Evolutionary conservation across 2,797 vertebrate genomes (phyloP), one percentile per base, ranked within the genome.

Genomic region (Malurus leucopterus): DNA sequence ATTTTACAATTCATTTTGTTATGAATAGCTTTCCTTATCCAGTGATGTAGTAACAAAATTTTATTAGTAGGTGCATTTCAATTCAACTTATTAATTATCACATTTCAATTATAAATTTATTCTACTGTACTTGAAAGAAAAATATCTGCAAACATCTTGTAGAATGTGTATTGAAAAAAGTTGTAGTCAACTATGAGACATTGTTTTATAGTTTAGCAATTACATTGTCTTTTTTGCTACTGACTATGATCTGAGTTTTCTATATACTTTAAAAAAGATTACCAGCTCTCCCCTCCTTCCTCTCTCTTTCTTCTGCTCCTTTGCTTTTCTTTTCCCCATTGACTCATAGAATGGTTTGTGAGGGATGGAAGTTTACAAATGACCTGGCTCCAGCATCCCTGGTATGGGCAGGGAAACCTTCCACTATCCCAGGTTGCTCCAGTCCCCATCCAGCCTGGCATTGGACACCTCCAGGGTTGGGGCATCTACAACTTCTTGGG

Each of bases 231-330:
- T 47, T 80, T 88, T 87, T 71, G 7, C 12, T 63, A 17, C 30
- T 47, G 57, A 21, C 5, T 46, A 5, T 26, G 34, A 15, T 53
- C 8, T 43, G 21, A 21, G 23, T 36, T 53, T 81, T 40, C 5
- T 36, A 0, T 30, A 0, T 65, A 55, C 67, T 76, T 27, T 65
- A 27, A 32, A 67, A 36, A 15, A 32, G 4, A 23, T 68, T 34
- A 1, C 9, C 6, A 46, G 4, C 15, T 32, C 3, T 5, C 9
- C 4, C 6, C 24, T 41, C 11, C 18, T 44, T n/a, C 15, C 29
- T 17, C 11, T 38, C 18, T 20, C 13, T 6, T 8, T 11, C n/a
- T 44, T 4, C 13, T 27, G 6, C 26, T 41, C 2, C 4, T 34
- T 6, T 27, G 3, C 9, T 32, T 57, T 49, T 17, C 24, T 21